A percentile compares a stretch with the other conserved stretches of the same genome.
Evolutionary conservation across 2,113 vertebrate species (phyloP).

Genomic region (Peromyscus maniculatus): DNA sequence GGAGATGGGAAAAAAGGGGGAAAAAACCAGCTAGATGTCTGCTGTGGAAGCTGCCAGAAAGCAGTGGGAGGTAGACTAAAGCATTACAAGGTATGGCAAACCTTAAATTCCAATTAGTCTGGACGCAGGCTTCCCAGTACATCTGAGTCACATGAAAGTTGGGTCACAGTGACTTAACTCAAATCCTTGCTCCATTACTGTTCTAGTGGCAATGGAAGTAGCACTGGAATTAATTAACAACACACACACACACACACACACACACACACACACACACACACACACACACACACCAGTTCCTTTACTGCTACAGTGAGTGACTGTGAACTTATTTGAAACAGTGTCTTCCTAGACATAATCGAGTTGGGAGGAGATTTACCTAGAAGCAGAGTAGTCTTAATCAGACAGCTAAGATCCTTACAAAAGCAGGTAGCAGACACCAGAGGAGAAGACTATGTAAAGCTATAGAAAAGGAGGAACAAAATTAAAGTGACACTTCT

Average conservation of each 20-base stretch:
- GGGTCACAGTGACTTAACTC: not conserved
- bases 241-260: not conserved
- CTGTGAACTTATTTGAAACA: not conserved
- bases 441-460: not conserved
- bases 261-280: not conserved
- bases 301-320: not conserved
- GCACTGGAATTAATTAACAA: not conserved
- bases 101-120: conserved; percentile 60
- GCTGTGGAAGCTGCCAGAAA: not conserved
- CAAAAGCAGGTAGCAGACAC: not conserved
- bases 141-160: not conserved
- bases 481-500: no score
- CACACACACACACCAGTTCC: not conserved
- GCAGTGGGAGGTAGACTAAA: not conserved
- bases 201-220: not conserved
- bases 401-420: not conserved
- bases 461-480: not conserved
- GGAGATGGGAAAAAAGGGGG: not conserved
- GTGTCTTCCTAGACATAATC: not conserved
- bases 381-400: not conserved
- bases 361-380: not conserved
- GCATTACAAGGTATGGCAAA: not conserved
- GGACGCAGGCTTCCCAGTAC: not conserved
- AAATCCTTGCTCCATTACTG: not conserved
- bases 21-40: not conserved